A percentile compares a stretch with the other conserved stretches of the same genome.
phyloP scores from a whole-genome alignment of 2,888 invertebrate genomes.

The Podotricha telesiphe region DNA sequence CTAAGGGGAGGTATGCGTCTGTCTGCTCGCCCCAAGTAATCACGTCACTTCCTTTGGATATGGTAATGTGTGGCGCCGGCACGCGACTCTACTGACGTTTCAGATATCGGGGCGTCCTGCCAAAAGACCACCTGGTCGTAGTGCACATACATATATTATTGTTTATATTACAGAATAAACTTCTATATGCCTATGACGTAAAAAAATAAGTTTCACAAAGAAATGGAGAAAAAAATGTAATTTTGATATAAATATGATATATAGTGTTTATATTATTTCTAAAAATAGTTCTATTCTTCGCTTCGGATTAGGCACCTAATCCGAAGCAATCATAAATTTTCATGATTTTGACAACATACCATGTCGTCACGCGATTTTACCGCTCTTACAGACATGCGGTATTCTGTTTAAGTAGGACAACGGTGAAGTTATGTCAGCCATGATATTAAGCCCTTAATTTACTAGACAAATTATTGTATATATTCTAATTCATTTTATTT shows the following conservation, averaged over 20 bases:
- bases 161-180: neutral
- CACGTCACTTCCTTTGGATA: slow-evolving; percentile 57
- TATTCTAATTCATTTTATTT: neutral
- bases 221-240: neutral
- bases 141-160: neutral
- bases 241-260: too few relatives aligned
- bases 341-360: slow-evolving; percentile 6
- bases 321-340: neutral
- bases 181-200: neutral
- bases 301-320: too few relatives aligned
- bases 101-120: slow-evolving; percentile 26
- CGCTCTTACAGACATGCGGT: slow-evolving; percentile 14
- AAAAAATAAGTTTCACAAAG: neutral
- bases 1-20: slow-evolving; percentile 38
- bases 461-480: neutral
- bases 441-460: neutral
- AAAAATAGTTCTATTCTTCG: too few relatives aligned
- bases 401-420: neutral
- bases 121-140: slow-evolving; percentile 16
- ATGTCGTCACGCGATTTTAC: slow-evolving; percentile 15
- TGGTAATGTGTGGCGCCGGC: slow-evolving; percentile 66
- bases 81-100: slow-evolving; percentile 58
- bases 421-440: neutral
- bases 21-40: slow-evolving; percentile 38
- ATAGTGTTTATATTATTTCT: too few relatives aligned